Evolutionary conservation across 2,797 vertebrate species (phyloP).

Genomic region (Austrolebias charrua): DNA sequence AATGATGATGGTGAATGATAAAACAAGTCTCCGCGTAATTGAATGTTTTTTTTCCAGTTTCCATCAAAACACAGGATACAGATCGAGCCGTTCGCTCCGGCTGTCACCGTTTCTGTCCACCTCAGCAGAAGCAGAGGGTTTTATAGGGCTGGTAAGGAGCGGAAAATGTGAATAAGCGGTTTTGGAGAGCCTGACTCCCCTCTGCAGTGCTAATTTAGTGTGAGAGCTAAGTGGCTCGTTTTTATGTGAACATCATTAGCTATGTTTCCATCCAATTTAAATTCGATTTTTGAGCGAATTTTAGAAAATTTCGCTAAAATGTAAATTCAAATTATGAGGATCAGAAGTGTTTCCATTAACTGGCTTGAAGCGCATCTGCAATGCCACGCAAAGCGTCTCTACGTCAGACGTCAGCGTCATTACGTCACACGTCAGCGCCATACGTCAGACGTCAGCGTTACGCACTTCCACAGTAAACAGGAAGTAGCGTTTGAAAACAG

Average conservation of each 20-base stretch:
- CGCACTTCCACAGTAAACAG: too few relatives aligned
- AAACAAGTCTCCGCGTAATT: conserved; percentile 43
- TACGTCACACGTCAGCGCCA: too few relatives aligned
- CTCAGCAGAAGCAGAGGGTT: conserved; percentile 75
- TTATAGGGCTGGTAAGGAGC: conserved; percentile 72
- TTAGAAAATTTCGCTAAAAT: too few relatives aligned
- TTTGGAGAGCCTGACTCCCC: conserved; percentile 75
- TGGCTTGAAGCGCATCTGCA: too few relatives aligned
- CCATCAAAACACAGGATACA: conserved; percentile 64
- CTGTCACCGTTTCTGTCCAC: conserved; percentile 73
- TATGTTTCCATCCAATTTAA: too few relatives aligned
- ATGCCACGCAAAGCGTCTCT: too few relatives aligned
- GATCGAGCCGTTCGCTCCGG: conserved; percentile 43
- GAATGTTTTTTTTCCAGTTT: conserved; percentile 59
- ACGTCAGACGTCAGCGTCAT: too few relatives aligned
- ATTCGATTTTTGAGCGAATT: too few relatives aligned
- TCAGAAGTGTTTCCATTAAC: too few relatives aligned
- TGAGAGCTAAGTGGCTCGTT: conserved; percentile 79
- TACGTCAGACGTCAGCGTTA: too few relatives aligned
- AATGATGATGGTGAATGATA: conserved; percentile 50
- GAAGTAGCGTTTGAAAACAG: too few relatives aligned
- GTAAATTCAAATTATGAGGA: too few relatives aligned
- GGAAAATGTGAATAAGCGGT: conserved; percentile 81
- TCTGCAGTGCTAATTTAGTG: conserved; percentile 78
- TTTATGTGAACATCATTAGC: conserved; percentile 79